Percentiles rank a stretch among this genome's conserved stretches.
phyloP scores from a whole-genome alignment of 1,140 invertebrate species.

The Diploscapter pachys region DNA sequence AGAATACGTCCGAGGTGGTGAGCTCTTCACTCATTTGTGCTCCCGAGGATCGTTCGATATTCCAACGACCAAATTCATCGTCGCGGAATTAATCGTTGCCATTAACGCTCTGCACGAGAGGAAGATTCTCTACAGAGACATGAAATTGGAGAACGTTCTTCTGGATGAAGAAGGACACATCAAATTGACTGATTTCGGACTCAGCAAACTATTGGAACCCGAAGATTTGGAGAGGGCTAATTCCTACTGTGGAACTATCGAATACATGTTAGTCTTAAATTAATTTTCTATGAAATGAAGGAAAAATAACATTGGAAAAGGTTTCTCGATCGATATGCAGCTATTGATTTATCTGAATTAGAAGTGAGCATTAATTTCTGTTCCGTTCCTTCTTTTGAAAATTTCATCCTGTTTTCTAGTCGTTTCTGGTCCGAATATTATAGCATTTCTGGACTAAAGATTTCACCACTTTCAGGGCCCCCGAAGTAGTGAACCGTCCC shows the following conservation, averaged over 20 bases:
- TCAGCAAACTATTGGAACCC: constrained; percentile 76
- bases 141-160: constrained; percentile 85
- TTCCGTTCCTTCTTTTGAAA: too few species aligned
- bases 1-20: constrained; percentile 90
- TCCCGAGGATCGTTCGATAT: constrained; percentile 80
- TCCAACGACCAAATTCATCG: constrained; percentile 78
- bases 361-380: too few species aligned
- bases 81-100: constrained; percentile 85
- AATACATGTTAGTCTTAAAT: constrained; percentile 63
- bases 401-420: too few species aligned
- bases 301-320: too few species aligned
- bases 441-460: not conserved
- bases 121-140: constrained; percentile 91
- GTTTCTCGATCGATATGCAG: too few species aligned
- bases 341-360: too few species aligned
- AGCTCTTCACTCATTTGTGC: constrained; percentile 86
- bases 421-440: not conserved
- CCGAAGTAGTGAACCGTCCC: constrained; percentile 80
- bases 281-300: too few species aligned
- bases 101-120: constrained; percentile 83
- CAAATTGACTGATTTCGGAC: constrained; percentile 83
- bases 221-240: constrained; percentile 74
- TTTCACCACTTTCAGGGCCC: constrained; percentile 75
- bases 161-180: constrained; percentile 81
- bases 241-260: constrained; percentile 95